Evolutionary conservation across 2,797 vertebrate species (phyloP), one percentile per base, ranked within the genome.

Genomic region (Tympanoctomys barrerae): DNA sequence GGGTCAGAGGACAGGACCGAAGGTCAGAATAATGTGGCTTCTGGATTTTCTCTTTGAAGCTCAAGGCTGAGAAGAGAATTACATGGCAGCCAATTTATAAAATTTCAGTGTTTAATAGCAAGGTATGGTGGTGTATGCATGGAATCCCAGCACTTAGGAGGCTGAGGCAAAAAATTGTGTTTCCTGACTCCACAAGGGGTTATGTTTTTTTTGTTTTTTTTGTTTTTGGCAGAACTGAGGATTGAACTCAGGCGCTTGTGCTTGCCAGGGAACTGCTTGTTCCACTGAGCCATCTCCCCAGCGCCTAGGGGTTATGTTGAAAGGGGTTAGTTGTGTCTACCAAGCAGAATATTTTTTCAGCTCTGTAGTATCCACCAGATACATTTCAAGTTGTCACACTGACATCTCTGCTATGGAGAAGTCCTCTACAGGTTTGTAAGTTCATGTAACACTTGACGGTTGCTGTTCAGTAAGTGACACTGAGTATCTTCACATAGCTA

Each of bases 21-120:
- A 99, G 98, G 98, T 98, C 96, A 98, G 98, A 93, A 46, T 96
- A 86, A 66, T 66, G 31, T 95, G 28, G 95, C 89, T 89, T 91
- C 57, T 59, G 62, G 61, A 75, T 33, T 82, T 91, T 89, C 28
- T 86, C 73, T 93, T 66, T 88, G 49, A 66, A 89, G 59, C 9
- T 86, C 16, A 68, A 36, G 79, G 62, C 42, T 31, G 42, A 46
- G 49, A 42, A 52, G 33, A 36, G 49, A 54, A 84, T 79, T 92
- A 22, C 33, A 9, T 80, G 28, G 70, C 19, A 84, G 64, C 36
- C 62, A 24, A n/a, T 3, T 87, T 91, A 82, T 71, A 81, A 11
- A 96, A 64, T 78, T 89, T 64, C 3, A 13, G 12, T 42, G 31
- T 87, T 79, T 79, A 21, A n/a, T 7, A 77, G 52, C 42, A 46